Evolutionary conservation across 2,797 vertebrate species (phyloP).

Genomic region (Benthosema pterotum): DNA sequence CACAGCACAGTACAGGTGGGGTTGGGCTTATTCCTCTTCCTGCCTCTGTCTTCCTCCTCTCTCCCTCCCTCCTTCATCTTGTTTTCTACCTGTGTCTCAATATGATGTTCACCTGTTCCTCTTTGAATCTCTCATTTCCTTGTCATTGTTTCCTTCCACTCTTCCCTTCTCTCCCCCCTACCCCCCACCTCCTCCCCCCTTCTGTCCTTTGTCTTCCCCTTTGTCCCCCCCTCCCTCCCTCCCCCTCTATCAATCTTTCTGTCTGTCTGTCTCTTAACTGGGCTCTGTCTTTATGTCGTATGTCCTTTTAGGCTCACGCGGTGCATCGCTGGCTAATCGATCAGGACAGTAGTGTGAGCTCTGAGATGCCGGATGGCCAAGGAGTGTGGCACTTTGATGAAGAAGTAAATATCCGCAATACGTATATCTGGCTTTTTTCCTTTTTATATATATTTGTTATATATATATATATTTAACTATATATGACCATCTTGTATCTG

Average conservation of each 20-base stretch:
- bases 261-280: conserved; percentile 68
- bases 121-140: conserved; percentile 52
- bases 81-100: conserved; percentile 56
- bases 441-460: conserved; percentile 63
- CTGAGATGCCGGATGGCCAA: conserved; percentile 87
- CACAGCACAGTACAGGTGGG: conserved; percentile 22
- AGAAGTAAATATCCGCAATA: conserved; percentile 89
- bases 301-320: conserved; percentile 86
- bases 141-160: conserved; percentile 50
- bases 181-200: neutral
- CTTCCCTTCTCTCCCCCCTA: conserved; percentile 21
- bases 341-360: conserved; percentile 89
- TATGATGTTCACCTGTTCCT: conserved; percentile 60
- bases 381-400: conserved; percentile 89
- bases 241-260: conserved; percentile 44
- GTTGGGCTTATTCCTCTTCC: conserved; percentile 44
- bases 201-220: neutral
- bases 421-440: conserved; percentile 81
- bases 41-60: conserved; percentile 38
- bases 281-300: conserved; percentile 86
- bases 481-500: conserved; percentile 77
- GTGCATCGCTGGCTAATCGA: conserved; percentile 89
- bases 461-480: conserved; percentile 65
- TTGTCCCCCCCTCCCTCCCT: conserved; percentile 15
- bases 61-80: conserved; percentile 38